A percentile compares a stretch with the other conserved stretches of the same genome.
Evolutionary conservation across 2,113 vertebrate species (phyloP).

Genomic region (Capricornis sumatraensis): DNA sequence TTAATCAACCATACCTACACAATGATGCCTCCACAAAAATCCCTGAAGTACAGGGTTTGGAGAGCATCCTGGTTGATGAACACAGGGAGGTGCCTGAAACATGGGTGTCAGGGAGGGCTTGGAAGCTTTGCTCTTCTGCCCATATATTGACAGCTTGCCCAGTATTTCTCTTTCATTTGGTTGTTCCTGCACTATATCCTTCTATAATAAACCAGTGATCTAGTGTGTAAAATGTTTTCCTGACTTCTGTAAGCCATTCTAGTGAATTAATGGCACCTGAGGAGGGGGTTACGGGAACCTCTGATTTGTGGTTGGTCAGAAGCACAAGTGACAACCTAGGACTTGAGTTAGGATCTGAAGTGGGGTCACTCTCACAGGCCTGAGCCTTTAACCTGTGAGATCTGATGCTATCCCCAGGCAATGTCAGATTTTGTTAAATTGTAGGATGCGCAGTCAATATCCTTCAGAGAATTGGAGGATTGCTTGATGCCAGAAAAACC

Average conservation of each 20-base stretch:
- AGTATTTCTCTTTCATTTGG: not conserved
- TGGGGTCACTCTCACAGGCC: not conserved
- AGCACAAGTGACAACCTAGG: not conserved
- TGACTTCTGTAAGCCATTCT: not conserved
- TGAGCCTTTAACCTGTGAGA: not conserved
- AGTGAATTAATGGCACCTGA: not conserved
- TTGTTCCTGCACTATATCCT: not conserved
- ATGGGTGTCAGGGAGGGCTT: not conserved
- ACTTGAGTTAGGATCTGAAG: not conserved
- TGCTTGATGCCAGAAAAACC: not conserved
- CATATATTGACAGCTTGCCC: not conserved
- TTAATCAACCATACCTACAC: not conserved
- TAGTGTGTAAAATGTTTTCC: not conserved
- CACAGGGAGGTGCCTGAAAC: not conserved
- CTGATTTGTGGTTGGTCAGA: not conserved
- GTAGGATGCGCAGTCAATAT: not conserved
- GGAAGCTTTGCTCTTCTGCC: not conserved
- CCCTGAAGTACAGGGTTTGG: not conserved
- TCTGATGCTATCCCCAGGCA: not conserved
- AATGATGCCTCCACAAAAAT: not conserved
- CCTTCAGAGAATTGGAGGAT: not conserved
- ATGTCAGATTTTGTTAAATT: not conserved
- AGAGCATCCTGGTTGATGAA: not conserved
- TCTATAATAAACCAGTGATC: not conserved
- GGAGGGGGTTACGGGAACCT: not conserved